Evolutionary conservation across 2,797 vertebrate genomes (phyloP).

Genomic region (Neosilurus mollespiculum): DNA sequence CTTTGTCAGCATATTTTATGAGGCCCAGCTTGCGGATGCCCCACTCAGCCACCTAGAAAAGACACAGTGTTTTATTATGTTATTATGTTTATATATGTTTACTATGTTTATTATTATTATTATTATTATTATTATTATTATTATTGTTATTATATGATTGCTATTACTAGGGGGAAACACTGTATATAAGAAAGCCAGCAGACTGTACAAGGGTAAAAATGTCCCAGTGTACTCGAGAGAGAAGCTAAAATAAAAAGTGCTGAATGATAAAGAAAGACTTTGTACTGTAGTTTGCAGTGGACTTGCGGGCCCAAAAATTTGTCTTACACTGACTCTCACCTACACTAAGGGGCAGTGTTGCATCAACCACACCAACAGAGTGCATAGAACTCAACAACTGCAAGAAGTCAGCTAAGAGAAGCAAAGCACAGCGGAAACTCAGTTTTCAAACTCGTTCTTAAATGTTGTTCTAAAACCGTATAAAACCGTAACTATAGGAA

Average conservation of each 20-base stretch:
- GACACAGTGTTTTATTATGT: not conserved
- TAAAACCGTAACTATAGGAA: no score
- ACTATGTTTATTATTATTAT: not conserved
- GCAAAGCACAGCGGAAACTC: no score
- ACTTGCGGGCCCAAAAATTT: not conserved
- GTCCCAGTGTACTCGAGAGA: not conserved
- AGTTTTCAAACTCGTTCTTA: no score
- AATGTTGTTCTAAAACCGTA: no score
- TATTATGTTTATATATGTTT: not conserved
- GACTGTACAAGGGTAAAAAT: not conserved
- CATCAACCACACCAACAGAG: not conserved
- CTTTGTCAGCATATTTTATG: slow-evolving; percentile 87
- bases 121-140: no score
- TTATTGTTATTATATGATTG: not conserved
- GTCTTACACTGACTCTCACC: not conserved
- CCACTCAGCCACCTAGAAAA: slow-evolving; percentile 85
- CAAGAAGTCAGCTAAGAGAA: not conserved
- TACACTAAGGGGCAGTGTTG: slow-evolving; percentile 6
- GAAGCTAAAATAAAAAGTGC: not conserved
- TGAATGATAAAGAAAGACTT: not conserved
- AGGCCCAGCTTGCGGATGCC: slow-evolving; percentile 91
- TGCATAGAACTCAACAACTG: not conserved
- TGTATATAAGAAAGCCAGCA: not conserved
- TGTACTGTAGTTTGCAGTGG: not conserved
- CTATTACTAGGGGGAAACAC: not conserved